A percentile compares a stretch with the other conserved stretches of the same genome.
Evolutionary conservation across 2,113 vertebrate genomes (phyloP).

Genomic region (Rhipidura dahli): DNA sequence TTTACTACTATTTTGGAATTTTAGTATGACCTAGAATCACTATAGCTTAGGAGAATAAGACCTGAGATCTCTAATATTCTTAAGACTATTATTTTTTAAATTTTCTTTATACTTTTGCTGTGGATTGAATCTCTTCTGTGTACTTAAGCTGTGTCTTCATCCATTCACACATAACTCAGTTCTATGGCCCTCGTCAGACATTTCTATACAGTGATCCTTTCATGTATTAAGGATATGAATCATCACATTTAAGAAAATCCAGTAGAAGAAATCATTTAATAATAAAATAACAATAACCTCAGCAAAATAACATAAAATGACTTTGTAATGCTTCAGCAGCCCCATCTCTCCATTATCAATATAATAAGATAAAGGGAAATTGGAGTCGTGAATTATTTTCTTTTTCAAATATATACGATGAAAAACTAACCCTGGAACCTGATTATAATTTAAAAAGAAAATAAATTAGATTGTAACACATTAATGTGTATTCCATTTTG

Average conservation of each 20-base stretch:
- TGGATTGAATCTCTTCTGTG: not conserved
- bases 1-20: not conserved
- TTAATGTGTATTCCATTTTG: not conserved
- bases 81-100: not conserved
- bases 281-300: not conserved
- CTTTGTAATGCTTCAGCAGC: constrained; percentile 16
- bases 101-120: not conserved
- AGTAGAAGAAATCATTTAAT: not conserved
- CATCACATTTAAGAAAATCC: not conserved
- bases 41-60: not conserved
- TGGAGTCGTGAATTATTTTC: not conserved
- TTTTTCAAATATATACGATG: not conserved
- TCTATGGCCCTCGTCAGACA: not conserved
- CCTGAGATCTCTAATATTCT: not conserved
- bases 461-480: not conserved
- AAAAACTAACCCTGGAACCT: not conserved
- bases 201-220: not conserved
- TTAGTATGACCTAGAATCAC: not conserved
- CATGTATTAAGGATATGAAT: not conserved
- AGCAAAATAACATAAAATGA: not conserved
- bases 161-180: not conserved
- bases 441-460: constrained; percentile 6
- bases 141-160: not conserved
- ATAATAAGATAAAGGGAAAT: constrained; percentile 8
- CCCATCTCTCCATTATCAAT: constrained; percentile 1